phyloP scores from a whole-genome alignment of 2,888 invertebrate genomes.

The Phania funesta region DNA sequence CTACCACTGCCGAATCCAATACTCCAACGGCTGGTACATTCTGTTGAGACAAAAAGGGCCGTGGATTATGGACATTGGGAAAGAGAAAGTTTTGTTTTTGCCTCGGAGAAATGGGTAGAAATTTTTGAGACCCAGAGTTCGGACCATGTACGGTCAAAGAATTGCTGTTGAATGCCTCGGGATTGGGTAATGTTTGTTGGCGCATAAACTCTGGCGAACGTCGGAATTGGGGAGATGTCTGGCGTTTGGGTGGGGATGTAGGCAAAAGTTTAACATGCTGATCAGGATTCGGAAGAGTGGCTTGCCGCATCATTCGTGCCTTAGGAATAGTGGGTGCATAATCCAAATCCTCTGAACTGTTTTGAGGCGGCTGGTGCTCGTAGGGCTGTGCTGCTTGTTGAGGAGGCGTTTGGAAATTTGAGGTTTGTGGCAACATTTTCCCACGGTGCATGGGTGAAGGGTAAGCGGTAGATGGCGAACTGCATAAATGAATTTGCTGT shows the following conservation, averaged over 20 bases:
- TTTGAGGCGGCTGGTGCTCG: conserved; percentile 42
- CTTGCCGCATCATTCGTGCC: conserved; percentile 77
- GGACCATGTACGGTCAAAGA: conserved; percentile 76
- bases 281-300: conserved; percentile 79
- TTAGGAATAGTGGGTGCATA: conserved; percentile 71
- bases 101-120: conserved; percentile 79
- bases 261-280: conserved; percentile 79
- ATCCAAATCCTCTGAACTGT: conserved; percentile 71
- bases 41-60: conserved; percentile 79
- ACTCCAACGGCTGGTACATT: conserved; percentile 78
- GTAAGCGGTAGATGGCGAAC: conserved; percentile 59
- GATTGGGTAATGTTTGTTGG: conserved; percentile 79
- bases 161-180: conserved; percentile 77
- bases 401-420: conserved; percentile 71
- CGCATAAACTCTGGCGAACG: conserved; percentile 79
- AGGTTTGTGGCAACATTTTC: conserved; percentile 77
- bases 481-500: conserved; percentile 43
- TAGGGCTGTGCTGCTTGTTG: conserved; percentile 68
- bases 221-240: conserved; percentile 78
- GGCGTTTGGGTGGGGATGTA: conserved; percentile 80
- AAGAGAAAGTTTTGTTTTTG: conserved; percentile 79
- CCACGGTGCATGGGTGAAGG: conserved; percentile 67
- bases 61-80: conserved; percentile 77
- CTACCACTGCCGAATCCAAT: conserved; percentile 72
- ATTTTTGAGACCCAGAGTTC: conserved; percentile 73